Evolutionary conservation across 2,797 vertebrate genomes (phyloP).

Genomic region (Okamejei kenojei): DNA sequence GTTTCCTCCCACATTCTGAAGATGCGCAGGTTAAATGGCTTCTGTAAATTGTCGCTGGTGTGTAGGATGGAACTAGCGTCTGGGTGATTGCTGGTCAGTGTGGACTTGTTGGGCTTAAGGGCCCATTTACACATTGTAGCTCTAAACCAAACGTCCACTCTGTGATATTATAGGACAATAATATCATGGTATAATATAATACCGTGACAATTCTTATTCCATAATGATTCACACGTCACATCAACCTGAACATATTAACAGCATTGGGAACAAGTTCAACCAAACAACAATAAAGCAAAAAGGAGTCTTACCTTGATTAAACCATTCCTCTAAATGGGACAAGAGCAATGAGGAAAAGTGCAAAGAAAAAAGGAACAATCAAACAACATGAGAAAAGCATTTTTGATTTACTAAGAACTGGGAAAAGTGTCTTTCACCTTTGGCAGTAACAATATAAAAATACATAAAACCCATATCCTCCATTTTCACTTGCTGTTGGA

Average conservation of each 20-base stretch:
- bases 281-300: constrained; percentile 28
- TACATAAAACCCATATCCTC: not conserved
- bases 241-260: not conserved
- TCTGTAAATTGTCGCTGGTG: too few relatives aligned
- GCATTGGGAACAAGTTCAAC: not conserved
- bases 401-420: not conserved
- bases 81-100: too few relatives aligned
- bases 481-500: not conserved
- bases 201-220: not conserved
- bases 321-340: constrained; percentile 81
- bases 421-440: not conserved
- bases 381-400: not conserved
- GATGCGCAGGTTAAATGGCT: too few relatives aligned
- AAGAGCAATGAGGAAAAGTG: constrained; percentile 59
- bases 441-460: not conserved
- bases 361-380: constrained; percentile 49
- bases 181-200: too few relatives aligned
- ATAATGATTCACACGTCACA: not conserved
- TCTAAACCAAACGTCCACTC: not conserved
- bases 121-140: not conserved
- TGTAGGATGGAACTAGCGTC: too few relatives aligned
- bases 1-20: too few relatives aligned
- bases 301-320: constrained; percentile 82
- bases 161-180: not conserved
- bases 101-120: too few relatives aligned